Base-by-base conservation (phyloP, 2,888 invertebrate species). In the Limnephilus lunatus region DNA sequence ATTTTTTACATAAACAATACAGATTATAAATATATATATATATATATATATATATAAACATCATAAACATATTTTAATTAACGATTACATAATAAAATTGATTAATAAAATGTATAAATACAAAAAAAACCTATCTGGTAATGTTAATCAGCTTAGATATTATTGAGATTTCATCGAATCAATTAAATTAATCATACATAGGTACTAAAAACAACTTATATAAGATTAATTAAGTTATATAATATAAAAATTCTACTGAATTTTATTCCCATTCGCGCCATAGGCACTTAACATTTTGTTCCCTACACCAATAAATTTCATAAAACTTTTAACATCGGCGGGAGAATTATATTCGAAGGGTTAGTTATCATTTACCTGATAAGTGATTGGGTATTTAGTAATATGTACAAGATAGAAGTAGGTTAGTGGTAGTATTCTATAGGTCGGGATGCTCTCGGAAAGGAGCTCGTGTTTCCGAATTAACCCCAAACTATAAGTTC, bases 391-490 rank as follows among this genome's bases (percentile, higher is more conserved):
- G 15, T 89, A 44, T 89, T 81, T 89, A 89, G 68, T 94, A 94
- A 94, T 94, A 94, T 94, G 93, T 93, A 94, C 93, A 94, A 93
- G 94, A 94, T 85, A 68, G n/a, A 68, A 25, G 68, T 68, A 68
- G 68, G 68, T 68, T 68, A 68, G 68, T 68, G 25, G n/a, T 68
- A 9, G 68, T 68, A 68, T 68, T n/a, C 7, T 91, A 86, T 39
- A 83, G 93, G 83, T 93, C 93, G 90, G 92, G 92, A 93, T 86
- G 14, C 90, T 91, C 82, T 88, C 93, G 92, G 92, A 93, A 93
- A 92, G 92, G 93, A 93, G 93, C 93, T 93, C 93, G 87, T 91
- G 80, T 93, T 93, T 92, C 93, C 92, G 93, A 92, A 92, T 85
- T 81, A 89, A 91, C 91, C 92, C 92, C 93, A 93, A 93, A 91